Conservation (phyloP, 2,888 invertebrate genomes). For the Nebria brevicollis region DNA sequence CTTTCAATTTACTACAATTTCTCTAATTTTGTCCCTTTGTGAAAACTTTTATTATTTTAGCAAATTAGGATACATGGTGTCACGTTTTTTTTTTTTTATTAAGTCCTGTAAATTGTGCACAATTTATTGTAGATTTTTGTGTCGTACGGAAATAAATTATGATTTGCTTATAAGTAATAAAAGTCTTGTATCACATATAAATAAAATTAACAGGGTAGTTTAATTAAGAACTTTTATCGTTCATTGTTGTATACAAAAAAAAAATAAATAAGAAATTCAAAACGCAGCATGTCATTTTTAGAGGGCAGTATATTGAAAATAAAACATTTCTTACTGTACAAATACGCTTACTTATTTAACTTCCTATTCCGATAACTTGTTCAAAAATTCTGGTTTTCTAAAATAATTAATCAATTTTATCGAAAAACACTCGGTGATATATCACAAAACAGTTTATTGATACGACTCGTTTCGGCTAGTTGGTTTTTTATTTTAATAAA, state of each 20-base stretch:
- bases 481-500: too few species aligned
- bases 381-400: too few species aligned
- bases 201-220: conserved; percentile 46
- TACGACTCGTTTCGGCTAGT: too few species aligned
- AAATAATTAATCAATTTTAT: too few species aligned
- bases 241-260: conserved; percentile 42
- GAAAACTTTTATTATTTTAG: background rate
- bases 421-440: too few species aligned
- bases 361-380: background rate
- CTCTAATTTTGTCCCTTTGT: background rate
- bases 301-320: conserved; percentile 44
- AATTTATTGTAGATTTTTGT: conserved; percentile 41
- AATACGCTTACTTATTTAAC: background rate
- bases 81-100: background rate
- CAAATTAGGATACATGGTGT: background rate
- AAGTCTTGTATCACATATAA: conserved; percentile 44
- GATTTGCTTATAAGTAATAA: conserved; percentile 38
- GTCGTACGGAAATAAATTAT: conserved; percentile 24
- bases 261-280: conserved; percentile 24
- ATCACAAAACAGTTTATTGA: too few species aligned
- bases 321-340: conserved; percentile 47
- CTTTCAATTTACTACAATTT: background rate
- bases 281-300: conserved; percentile 42
- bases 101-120: conserved; percentile 34
- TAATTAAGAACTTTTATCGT: conserved; percentile 38